A percentile compares a stretch with the other conserved stretches of the same genome.
Evolutionary conservation across 2,797 vertebrate species (phyloP).

Genomic region (Tauraco hartlaubi): DNA sequence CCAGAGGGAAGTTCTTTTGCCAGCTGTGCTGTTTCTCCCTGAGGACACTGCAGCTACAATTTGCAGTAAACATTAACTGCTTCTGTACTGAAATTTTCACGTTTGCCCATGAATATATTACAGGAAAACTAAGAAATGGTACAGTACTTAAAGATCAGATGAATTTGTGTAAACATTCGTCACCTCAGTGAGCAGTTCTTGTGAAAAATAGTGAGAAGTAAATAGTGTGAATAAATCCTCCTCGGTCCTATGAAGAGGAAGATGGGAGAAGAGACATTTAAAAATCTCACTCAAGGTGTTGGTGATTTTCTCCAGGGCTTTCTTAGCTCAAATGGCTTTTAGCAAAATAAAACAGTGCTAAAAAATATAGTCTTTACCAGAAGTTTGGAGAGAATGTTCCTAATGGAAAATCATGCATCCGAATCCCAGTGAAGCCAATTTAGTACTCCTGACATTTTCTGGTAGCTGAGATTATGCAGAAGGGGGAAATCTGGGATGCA

Average conservation of each 20-base stretch:
- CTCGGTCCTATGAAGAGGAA: neutral
- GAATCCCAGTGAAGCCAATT: neutral
- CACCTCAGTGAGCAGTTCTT: neutral
- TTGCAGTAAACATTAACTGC: neutral
- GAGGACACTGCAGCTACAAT: neutral
- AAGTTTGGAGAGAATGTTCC: neutral
- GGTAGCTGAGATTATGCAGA: neutral
- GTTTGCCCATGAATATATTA: neutral
- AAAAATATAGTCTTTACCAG: neutral
- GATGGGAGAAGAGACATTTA: neutral
- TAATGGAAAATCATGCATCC: neutral
- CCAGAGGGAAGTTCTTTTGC: conserved; percentile 6
- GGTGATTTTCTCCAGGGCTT: neutral
- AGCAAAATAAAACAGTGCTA: neutral
- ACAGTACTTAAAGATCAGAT: neutral
- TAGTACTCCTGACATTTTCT: neutral
- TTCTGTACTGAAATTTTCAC: neutral
- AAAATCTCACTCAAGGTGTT: neutral
- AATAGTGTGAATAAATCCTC: neutral
- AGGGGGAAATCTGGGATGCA: neutral
- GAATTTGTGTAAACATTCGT: neutral
- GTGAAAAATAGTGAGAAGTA: neutral
- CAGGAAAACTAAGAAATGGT: neutral
- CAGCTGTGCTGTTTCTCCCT: neutral
- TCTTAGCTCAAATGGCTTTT: neutral